Base-by-base conservation (phyloP, 2,888 invertebrate species). In the Drosophila nr. perissopoda region DNA sequence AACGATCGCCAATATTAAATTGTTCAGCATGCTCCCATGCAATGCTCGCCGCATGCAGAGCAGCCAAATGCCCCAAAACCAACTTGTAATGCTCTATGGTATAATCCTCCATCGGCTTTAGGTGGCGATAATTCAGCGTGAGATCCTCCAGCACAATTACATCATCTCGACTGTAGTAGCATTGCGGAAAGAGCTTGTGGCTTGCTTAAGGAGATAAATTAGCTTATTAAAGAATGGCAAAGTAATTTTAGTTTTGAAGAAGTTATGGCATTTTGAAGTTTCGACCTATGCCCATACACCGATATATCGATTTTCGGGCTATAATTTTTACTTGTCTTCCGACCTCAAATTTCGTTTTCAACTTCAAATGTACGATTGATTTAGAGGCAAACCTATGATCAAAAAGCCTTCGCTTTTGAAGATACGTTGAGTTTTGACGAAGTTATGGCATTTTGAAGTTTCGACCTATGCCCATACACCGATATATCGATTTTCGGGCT, bases 101-200 rank as follows among this genome's bases (percentile, higher is more conserved):
- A 52, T 90, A 88, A 1, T 11, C 11, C 33, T 88, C 83, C 5
- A 56, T 33, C 0, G 65, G 31, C 0, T 57, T 56, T 1, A 91
- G 65, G 63, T 91, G 91, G 0, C 82, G 71, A 34, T 88, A 83
- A 0, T 64, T 29, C 8, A 75, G 63, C 0, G 81, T 81, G 0
- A 92, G 81, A 74, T 92, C 92, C 53, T 92, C 92, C 5, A 92
- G 60, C 1, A 92, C 91, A 34, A 92, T 63, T 0, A 92, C 21
- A 78, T 92, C 92, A 0, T 64, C 38, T 0, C 92, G 83, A 16
- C 79, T 76, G 34, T 89, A 89, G 51, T 74, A 91, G 21, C 90
- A 91, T 48, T 77, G 77, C 0, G 92, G 83, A 69, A 58, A 91
- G 0, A 92, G 76, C 18, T 89, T 83, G 29, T 70, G 79, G 2